Conservation (phyloP, 2,113 vertebrate species). For the Heterotilapia buettikoferi region DNA sequence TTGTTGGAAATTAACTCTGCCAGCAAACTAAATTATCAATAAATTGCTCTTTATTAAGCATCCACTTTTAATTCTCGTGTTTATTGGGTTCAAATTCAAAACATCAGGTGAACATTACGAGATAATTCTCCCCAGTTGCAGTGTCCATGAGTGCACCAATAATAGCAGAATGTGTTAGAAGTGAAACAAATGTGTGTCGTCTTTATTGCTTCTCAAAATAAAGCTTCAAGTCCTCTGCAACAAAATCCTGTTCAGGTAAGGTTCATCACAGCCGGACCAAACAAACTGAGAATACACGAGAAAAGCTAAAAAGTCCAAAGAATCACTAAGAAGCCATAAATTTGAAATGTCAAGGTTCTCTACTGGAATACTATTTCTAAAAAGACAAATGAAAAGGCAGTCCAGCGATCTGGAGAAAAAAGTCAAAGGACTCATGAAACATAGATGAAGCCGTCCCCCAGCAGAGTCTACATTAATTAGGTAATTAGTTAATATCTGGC, state of each 20-base stretch:
- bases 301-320: not conserved
- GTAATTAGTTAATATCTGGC: not conserved
- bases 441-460: not conserved
- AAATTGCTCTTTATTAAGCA: not conserved
- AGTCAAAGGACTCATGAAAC: not conserved
- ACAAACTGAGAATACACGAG: not conserved
- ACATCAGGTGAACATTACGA: not conserved
- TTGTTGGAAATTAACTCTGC: not conserved
- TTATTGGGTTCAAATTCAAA: not conserved
- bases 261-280: not conserved
- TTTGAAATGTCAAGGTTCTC: accelerated
- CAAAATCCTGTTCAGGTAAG: accelerated
- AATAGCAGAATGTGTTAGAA: not conserved
- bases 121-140: not conserved
- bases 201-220: not conserved
- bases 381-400: not conserved
- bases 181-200: not conserved
- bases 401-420: not conserved
- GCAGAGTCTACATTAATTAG: not conserved
- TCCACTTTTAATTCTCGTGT: not conserved
- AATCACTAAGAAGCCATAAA: not conserved
- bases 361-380: not conserved
- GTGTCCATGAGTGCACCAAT: not conserved
- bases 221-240: not conserved
- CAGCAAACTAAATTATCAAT: not conserved